phyloP scores from a whole-genome alignment of 2,113 vertebrate genomes.

The Grammomys surdaster region DNA sequence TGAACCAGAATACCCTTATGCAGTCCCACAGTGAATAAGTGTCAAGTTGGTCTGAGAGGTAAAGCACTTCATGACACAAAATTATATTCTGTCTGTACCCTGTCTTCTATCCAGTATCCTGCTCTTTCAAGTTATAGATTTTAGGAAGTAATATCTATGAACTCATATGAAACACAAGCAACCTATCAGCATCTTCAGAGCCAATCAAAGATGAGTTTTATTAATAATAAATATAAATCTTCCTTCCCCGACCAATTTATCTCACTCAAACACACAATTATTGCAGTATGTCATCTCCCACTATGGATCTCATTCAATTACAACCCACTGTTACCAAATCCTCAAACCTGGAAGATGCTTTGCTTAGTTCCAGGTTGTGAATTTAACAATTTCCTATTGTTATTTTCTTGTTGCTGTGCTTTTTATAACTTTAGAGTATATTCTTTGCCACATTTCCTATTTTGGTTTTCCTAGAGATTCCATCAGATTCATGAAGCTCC shows the following conservation, averaged over 20 bases:
- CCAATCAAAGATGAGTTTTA: conserved; percentile 51
- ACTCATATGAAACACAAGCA: conserved; percentile 10
- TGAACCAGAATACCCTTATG: too few relatives aligned
- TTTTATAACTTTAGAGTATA: background rate
- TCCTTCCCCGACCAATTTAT: background rate
- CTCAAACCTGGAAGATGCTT: conserved; percentile 82
- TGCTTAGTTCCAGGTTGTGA: conserved; percentile 83
- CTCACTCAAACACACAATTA: conserved; percentile 29
- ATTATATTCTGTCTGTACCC: conserved; percentile 50
- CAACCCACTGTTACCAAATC: conserved; percentile 80
- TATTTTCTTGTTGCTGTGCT: background rate
- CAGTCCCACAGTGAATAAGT: background rate
- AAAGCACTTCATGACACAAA: conserved; percentile 15
- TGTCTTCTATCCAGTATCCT: conserved; percentile 55
- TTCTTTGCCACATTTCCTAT: background rate
- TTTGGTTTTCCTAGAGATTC: conserved; percentile 7
- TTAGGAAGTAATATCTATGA: conserved; percentile 74
- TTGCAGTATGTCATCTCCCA: conserved; percentile 71
- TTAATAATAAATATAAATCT: conserved; percentile 37
- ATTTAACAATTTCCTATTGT: conserved; percentile 68
- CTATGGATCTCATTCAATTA: conserved; percentile 80
- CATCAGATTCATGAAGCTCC: background rate
- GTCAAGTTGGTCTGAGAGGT: conserved; percentile 71
- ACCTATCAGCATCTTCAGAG: background rate
- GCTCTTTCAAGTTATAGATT: conserved; percentile 56